Conservation (phyloP, 2,888 invertebrate genomes). For the Ophraella communa region DNA sequence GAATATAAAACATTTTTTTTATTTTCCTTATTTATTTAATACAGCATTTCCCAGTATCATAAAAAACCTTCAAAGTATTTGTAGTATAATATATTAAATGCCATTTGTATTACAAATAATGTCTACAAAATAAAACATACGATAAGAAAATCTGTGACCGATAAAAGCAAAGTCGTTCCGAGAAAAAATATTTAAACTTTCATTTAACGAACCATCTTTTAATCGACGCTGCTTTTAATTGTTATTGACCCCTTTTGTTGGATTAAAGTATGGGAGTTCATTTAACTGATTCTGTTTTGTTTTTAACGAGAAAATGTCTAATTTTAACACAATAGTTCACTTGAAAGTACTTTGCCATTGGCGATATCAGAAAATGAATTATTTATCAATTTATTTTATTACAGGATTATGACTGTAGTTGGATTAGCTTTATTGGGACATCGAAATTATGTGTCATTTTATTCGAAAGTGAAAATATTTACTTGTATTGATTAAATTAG, state of each 20-base stretch:
- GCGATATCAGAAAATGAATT: slow-evolving; percentile 43
- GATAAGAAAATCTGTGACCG: slow-evolving; percentile 56
- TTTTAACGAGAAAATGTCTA: slow-evolving; percentile 48
- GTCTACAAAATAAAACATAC: slow-evolving; percentile 25
- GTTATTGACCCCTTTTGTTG: slow-evolving; percentile 55
- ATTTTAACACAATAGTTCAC: slow-evolving; percentile 54
- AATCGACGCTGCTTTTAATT: slow-evolving; percentile 39
- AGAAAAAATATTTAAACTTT: slow-evolving; percentile 43
- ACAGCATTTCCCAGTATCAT: background rate
- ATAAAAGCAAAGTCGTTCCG: slow-evolving; percentile 56
- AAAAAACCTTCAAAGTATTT: background rate
- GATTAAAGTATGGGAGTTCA: slow-evolving; percentile 54
- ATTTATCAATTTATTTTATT: slow-evolving; percentile 42
- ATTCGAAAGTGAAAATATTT: background rate
- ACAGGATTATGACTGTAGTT: background rate
- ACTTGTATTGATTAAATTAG: background rate
- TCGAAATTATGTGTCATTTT: background rate
- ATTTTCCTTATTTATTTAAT: too few relatives aligned
- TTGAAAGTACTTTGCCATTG: slow-evolving; percentile 50
- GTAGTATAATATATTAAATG: background rate
- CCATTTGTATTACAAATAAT: slow-evolving; percentile 29
- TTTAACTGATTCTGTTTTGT: slow-evolving; percentile 52
- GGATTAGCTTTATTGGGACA: background rate
- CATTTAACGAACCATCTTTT: slow-evolving; percentile 28
- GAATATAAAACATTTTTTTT: too few relatives aligned